Conservation (phyloP, 1,140 invertebrate genomes). For the Manduca sexta region DNA sequence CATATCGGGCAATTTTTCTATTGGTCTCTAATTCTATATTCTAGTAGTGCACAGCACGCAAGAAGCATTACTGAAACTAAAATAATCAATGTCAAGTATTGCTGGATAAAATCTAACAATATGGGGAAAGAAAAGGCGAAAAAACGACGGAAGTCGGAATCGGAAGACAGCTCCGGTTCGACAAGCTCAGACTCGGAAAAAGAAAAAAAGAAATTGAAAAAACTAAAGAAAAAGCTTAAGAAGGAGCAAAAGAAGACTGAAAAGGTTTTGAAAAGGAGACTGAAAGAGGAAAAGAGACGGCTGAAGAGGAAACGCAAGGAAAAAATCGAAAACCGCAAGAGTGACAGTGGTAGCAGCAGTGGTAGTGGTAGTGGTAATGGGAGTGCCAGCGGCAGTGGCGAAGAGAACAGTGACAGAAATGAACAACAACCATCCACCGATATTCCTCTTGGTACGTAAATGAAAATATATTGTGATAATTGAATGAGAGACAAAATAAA, state of each 20-base stretch:
- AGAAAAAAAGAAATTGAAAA: conserved; percentile 59
- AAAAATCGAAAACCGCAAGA: conserved; percentile 32
- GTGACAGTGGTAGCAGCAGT: conserved; percentile 22
- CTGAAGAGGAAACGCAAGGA: conserved; percentile 47
- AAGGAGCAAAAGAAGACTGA: conserved; percentile 64
- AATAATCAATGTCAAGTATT: too few species aligned
- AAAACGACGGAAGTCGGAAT: conserved; percentile 42
- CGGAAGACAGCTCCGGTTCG: conserved; percentile 35
- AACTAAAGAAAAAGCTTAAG: conserved; percentile 66
- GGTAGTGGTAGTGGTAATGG: too few species aligned
- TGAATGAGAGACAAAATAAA: too few species aligned
- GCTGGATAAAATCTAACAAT: not conserved
- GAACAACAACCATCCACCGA: conserved; percentile 41
- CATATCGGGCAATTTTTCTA: too few species aligned
- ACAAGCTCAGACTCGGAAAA: conserved; percentile 43
- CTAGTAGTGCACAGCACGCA: too few species aligned
- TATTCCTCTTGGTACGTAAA: conserved; percentile 66
- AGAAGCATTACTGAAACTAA: too few species aligned
- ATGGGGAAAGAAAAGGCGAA: conserved; percentile 62
- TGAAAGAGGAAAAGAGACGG: conserved; percentile 60
- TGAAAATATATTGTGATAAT: too few species aligned
- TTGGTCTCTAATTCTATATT: too few species aligned
- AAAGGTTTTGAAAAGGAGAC: conserved; percentile 61
- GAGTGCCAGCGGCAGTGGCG: too few species aligned
- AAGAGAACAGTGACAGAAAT: conserved; percentile 9